phyloP scores from a whole-genome alignment of 64 coral and sea anemone genomes.

The Pocillopora verrucosa region DNA sequence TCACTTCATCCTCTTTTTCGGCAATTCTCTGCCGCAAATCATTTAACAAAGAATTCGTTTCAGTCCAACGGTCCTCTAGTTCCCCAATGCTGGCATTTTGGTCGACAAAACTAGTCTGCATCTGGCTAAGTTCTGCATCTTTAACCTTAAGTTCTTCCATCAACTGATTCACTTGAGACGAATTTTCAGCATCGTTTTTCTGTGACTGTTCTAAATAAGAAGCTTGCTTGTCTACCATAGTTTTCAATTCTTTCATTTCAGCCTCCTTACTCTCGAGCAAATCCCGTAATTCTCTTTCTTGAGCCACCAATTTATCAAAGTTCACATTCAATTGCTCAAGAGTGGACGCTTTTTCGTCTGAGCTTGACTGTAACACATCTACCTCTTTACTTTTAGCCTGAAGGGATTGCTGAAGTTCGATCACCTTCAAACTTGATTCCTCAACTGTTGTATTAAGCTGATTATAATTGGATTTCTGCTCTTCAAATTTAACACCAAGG shows the following conservation, averaged over 20 bases:
- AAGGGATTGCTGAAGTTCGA: background rate
- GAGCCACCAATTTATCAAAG: background rate
- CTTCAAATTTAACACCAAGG: background rate
- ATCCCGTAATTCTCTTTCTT: constrained; percentile 14
- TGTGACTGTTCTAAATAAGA: constrained; percentile 21
- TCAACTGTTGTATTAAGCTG: background rate
- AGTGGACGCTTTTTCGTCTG: background rate
- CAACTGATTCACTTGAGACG: constrained; percentile 21
- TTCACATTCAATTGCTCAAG: constrained; percentile 1
- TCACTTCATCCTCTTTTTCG: background rate
- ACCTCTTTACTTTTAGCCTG: background rate
- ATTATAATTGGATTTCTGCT: background rate
- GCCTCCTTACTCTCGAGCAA: background rate
- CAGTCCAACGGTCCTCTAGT: background rate
- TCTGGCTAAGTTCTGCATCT: constrained; percentile 24
- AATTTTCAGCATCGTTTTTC: constrained; percentile 2
- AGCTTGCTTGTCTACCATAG: background rate
- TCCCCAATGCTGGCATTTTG: constrained; percentile 5
- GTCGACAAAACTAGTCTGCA: constrained; percentile 27
- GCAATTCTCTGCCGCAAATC: background rate
- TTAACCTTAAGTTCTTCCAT: constrained; percentile 32
- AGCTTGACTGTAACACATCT: background rate
- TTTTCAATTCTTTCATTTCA: background rate
- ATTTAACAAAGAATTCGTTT: background rate
- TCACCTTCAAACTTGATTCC: background rate